Evolutionary conservation across 2,888 invertebrate genomes (phyloP).

Genomic region (Euzetes globulus): DNA sequence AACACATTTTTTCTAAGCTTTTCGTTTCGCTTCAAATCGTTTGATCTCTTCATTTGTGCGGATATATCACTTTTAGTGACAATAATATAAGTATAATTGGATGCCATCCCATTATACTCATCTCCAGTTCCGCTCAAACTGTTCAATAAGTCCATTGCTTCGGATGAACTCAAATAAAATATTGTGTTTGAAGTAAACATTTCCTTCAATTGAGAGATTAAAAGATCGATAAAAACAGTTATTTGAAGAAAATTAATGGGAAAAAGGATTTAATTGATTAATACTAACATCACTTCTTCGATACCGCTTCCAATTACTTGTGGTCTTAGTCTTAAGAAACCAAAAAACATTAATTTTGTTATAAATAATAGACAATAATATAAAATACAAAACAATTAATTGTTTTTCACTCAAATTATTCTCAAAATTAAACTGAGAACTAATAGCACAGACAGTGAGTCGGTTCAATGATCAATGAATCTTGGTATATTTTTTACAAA

Average conservation of each 20-base stretch:
- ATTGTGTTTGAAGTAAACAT: conserved; percentile 26
- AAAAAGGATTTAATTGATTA: neutral
- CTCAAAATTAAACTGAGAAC: too few species aligned
- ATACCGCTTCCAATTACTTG: neutral
- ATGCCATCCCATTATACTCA: neutral
- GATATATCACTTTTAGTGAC: conserved; percentile 19
- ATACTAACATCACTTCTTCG: conserved; percentile 14
- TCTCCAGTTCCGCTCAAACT: conserved; percentile 7
- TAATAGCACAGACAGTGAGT: too few species aligned
- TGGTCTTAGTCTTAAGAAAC: neutral
- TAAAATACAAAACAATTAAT: too few species aligned
- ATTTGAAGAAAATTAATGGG: neutral
- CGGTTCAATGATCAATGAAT: too few species aligned
- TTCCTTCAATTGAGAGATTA: conserved; percentile 8
- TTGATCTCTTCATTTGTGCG: neutral
- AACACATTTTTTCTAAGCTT: conserved; percentile 19
- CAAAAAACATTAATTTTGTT: neutral
- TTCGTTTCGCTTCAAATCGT: neutral
- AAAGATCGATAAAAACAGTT: neutral
- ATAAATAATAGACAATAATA: neutral
- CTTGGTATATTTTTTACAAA: too few species aligned
- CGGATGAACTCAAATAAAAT: conserved; percentile 31
- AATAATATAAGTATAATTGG: conserved; percentile 10
- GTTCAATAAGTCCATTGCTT: conserved; percentile 30
- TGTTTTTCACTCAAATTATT: too few species aligned